Base-by-base conservation (phyloP, 2,888 invertebrate genomes). In the Tipula helvola region DNA sequence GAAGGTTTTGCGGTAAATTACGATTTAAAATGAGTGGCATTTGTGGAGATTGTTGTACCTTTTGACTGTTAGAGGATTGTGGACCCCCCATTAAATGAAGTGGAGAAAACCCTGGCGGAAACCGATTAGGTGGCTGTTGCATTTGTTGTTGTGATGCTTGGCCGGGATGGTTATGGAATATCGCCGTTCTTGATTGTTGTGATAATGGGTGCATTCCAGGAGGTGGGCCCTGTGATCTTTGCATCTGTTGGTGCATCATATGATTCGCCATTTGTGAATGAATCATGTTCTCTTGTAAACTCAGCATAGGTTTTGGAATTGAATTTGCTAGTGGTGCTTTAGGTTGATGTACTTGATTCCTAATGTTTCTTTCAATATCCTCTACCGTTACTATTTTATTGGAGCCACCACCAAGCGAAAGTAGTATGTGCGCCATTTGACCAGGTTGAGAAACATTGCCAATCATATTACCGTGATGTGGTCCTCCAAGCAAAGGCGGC, bases 341-440 rank as follows among this genome's bases (percentile, higher is more conserved):
- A 8, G 87, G 87, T 44, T 87, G 87, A 52, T 86, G 87, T 12
- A 16, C 12, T 42, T 89, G 87, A 86, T 88, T 90, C 47, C 91
- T 90, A 52, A 91, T 89, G 87, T 91, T 91, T 10, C 91, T 89
- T 88, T 91, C 91, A 87, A 91, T 90, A 87, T 91, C 91, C 88
- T 91, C 91, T 0, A 91, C 89, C 5, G 91, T 91, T 36, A 90
- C 90, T 57, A 91, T 91, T 89, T 91, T 91, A 0, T 90, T 89
- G 4, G 89, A 88, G 86, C 88, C 87, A 36, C 86, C 42, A 13
- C 88, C 88, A 39, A 89, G 88, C 87, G 87, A 87, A 87, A 86
- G 87, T 47, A 16, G 5, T 7, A 16, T 16, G 5, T 88, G 88
- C 44, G 87, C 47, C 3, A 13, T 87, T 83, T 86, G 89, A 57